phyloP scores from a whole-genome alignment of 1,140 invertebrate species.

The Apis mellifera region Amel_HAv3.1 CM009936.2:3250501-3251000 shows the following conservation, averaged over 20 bases:
- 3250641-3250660: too few species aligned
- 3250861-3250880: constrained; percentile 56
- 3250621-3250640: too few species aligned
- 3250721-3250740: too few species aligned
- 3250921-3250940: constrained; percentile 35
- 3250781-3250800: neutral
- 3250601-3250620: too few species aligned
- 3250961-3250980: constrained; percentile 62
- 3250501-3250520: neutral
- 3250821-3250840: neutral
- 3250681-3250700: too few species aligned
- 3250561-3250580: too few species aligned
- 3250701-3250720: too few species aligned
- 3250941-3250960: constrained; percentile 57
- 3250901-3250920: constrained; percentile 41
- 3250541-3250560: too few species aligned
- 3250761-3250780: too few species aligned
- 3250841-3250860: neutral
- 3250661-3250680: too few species aligned
- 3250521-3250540: neutral
- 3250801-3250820: neutral
- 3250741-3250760: too few species aligned
- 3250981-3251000: constrained; percentile 47
- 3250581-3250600: too few species aligned
- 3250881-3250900: constrained; percentile 15